phyloP scores from a whole-genome alignment of 2,888 invertebrate genomes.

The Macrosiphum euphorbiae region DNA sequence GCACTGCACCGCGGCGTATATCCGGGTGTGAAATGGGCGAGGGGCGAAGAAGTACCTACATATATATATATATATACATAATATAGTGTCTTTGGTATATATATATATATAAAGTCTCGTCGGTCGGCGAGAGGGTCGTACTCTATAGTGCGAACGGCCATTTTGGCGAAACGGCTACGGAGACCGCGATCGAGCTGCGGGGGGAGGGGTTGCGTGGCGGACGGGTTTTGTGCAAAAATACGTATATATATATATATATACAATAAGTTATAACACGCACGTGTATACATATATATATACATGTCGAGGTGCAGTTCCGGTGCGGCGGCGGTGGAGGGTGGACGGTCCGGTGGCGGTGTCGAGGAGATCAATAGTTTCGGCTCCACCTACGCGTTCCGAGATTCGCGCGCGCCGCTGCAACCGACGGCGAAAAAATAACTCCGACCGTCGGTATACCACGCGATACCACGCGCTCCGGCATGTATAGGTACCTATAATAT shows the following conservation, averaged over 20 bases:
- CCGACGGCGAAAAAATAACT: neutral
- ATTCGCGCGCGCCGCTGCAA: neutral
- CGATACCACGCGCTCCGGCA: no score
- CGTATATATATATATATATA: neutral
- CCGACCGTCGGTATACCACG: neutral
- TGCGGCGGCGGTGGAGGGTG: neutral
- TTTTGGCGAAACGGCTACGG: constrained; percentile 57
- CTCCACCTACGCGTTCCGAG: constrained; percentile 42
- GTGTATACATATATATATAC: neutral
- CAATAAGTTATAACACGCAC: neutral
- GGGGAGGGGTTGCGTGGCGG: neutral
- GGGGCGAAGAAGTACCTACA: neutral
- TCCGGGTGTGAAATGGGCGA: neutral
- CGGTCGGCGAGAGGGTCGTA: neutral
- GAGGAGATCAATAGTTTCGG: constrained; percentile 57
- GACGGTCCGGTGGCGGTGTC: neutral
- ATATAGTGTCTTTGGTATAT: neutral
- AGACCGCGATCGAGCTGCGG: constrained; percentile 16
- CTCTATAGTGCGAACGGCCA: constrained; percentile 47
- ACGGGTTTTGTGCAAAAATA: neutral
- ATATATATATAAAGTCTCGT: neutral
- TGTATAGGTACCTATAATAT: no score
- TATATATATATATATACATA: neutral
- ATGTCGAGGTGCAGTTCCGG: neutral
- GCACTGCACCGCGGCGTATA: no score